Percentiles rank a stretch among this genome's conserved stretches.
Conservation (phyloP, 2,797 vertebrate genomes). For the Macrochelys suwanniensis region DNA sequence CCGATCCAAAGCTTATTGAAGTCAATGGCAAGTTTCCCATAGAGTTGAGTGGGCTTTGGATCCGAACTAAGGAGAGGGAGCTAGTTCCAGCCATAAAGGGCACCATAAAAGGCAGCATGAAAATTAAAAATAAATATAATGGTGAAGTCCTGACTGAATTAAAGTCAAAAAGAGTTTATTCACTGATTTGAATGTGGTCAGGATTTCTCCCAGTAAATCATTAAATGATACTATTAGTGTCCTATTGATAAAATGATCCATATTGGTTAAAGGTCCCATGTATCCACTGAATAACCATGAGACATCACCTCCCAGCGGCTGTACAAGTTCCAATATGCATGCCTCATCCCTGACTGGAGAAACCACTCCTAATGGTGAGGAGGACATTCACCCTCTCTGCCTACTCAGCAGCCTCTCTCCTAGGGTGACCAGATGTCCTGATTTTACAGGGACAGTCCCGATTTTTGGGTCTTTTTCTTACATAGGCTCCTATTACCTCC, state of each 20-base stretch:
- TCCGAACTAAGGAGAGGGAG: conserved; percentile 28
- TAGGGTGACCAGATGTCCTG: too few species aligned
- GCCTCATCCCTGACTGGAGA: background rate
- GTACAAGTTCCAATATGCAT: background rate
- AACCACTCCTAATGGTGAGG: background rate
- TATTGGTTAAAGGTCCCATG: background rate
- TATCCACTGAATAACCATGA: background rate
- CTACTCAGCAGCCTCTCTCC: background rate
- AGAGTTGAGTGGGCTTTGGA: conserved; percentile 14
- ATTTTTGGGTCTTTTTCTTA: too few species aligned
- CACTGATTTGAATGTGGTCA: background rate
- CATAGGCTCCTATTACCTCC: too few species aligned
- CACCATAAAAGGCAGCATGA: conserved; percentile 15
- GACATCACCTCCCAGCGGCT: background rate
- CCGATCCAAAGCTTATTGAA: conserved; percentile 57
- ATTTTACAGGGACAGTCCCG: too few species aligned
- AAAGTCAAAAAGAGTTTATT: background rate
- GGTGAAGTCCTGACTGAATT: background rate
- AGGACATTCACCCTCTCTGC: background rate
- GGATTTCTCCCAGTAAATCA: background rate
- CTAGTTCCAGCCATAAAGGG: background rate
- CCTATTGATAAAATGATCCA: background rate
- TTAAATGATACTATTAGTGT: background rate
- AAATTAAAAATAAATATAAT: background rate
- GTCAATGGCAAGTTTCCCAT: conserved; percentile 25